Evolutionary conservation across 2,888 invertebrate genomes (phyloP), one percentile per base, ranked within the genome.

Genomic region (Troilus luridus): DNA sequence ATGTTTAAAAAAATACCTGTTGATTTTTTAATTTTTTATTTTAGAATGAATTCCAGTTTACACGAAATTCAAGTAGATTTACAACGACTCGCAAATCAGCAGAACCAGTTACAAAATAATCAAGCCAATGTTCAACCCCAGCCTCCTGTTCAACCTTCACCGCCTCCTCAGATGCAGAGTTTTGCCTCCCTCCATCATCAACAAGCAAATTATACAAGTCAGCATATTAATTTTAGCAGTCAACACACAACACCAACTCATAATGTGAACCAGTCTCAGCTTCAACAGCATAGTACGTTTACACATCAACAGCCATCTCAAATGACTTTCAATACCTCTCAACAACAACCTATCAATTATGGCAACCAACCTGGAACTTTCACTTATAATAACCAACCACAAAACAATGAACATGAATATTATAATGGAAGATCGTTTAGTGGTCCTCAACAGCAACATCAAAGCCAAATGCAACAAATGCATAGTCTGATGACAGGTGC

Each of bases 21-120:
- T 41, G 5, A 41, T n/a, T 56, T 2, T n/a, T 54, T 81, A 7
- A 8, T 24, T 64, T 90, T 89, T 92, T 91, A 89, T 91, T 91
- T 89, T 94, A 97, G 97, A 95, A 98, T 98, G 97, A 98, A 98
- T 95, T 96, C 96, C 95, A 98, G 97, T 95, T 96, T 99, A 94
- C 97, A 97, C 94, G 98, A 98, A 95, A 97, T 99, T 94, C 98
- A 98, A 95, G 97, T 97, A 93, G 98, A 99, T 95, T 98, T 99
- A 94, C 97, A 98, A 94, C 96, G 98, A 93, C 95, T 99, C 93
- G 97, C 98, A 92, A 96, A 96, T 92, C 98, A 98, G 94, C 97
- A 97, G 94, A 96, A 96, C 94, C 97, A 97, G 94, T 96, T 97
- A 93, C 96, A 96, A 95, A 93, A 89, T 91, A 93, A 92, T 90